Conservation (phyloP, 2,888 invertebrate species). For the Idaea biselata region DNA sequence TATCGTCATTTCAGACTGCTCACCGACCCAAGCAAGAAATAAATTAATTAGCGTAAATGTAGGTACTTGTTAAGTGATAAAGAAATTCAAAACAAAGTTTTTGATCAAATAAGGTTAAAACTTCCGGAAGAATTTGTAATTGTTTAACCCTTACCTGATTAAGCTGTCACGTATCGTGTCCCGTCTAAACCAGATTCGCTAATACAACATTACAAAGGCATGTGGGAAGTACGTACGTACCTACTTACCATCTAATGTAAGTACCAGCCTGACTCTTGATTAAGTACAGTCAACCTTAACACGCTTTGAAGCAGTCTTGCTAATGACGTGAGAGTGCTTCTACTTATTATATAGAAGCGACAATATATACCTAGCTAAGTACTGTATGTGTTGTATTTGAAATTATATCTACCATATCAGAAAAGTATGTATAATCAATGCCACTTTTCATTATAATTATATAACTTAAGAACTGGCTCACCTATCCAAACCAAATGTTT, state of each 20-base stretch:
- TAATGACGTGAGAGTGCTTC: constrained; percentile 43
- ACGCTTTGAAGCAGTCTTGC: constrained; percentile 26
- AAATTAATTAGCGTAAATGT: too few relatives aligned
- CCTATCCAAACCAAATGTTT: too few relatives aligned
- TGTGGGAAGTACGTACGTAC: neutral
- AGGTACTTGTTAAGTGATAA: neutral
- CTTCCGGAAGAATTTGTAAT: neutral
- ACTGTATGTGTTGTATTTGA: too few relatives aligned
- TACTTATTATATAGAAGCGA: constrained; percentile 24
- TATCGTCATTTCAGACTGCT: too few relatives aligned
- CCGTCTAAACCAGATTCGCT: neutral
- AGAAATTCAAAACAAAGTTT: neutral
- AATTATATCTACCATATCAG: too few relatives aligned
- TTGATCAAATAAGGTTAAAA: neutral
- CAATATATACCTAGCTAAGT: neutral
- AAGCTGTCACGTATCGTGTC: neutral
- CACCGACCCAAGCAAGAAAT: too few relatives aligned
- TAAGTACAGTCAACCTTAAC: neutral
- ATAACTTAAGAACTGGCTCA: too few relatives aligned
- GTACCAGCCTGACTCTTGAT: neutral
- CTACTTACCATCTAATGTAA: neutral
- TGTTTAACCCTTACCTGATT: neutral
- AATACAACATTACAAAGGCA: neutral
- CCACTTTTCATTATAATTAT: too few relatives aligned
- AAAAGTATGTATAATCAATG: too few relatives aligned